Base-by-base conservation (phyloP, 2,113 vertebrate species). In the Oncorhynchus keta region DNA sequence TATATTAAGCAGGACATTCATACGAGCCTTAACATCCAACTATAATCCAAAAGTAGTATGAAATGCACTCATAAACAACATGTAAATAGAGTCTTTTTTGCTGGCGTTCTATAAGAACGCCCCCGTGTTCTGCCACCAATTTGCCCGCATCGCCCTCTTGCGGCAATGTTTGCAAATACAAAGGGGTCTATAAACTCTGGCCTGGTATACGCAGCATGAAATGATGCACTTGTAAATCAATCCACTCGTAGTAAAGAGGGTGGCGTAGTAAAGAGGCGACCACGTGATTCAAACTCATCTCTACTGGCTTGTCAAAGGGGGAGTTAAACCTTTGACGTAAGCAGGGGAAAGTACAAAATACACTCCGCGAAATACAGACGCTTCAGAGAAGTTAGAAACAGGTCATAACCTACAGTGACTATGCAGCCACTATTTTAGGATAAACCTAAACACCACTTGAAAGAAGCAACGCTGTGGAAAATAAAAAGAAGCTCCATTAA, bases 291-390 rank as follows among this genome's bases (percentile, higher is more conserved):
- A 32, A 73, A 80, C 77, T 82, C 22, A 66, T 76, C 86, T 72
- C 87, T 84, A 94, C 88, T 93, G 94, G 93, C 87, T 87, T 83
- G 71, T 70, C 71, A 62, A 62, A 62, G 88, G 92, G 86, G 89
- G 93, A 75, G 92, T 89, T 65, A 75, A 81, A 3, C 78, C 74
- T 75, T 57, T 94, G 93, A 94, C 94, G 94, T 93, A 87, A 88
- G 74, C 79, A 8, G 26, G 9, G 74, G 67, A 64, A 66, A 75
- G 68, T 91, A 93, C 92, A 92, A 93, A 93, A 89, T 85, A 76
- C 69, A 85, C 79, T 89, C 57, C 79, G 89, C 86, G 83, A 91
- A 80, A 85, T 79, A 24, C 32, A 24, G 73, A 24, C 3, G 69
- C 76, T 45, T 86, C 89, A 92, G 89, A 92, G 82, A 85, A 85